A percentile compares a stretch with the other conserved stretches of the same genome.
These are phyloP conservation scores for Vandiemenella viatica DNA, from an alignment of 2,888 invertebrate genomes.

Conservation along the genomic window DNA sequence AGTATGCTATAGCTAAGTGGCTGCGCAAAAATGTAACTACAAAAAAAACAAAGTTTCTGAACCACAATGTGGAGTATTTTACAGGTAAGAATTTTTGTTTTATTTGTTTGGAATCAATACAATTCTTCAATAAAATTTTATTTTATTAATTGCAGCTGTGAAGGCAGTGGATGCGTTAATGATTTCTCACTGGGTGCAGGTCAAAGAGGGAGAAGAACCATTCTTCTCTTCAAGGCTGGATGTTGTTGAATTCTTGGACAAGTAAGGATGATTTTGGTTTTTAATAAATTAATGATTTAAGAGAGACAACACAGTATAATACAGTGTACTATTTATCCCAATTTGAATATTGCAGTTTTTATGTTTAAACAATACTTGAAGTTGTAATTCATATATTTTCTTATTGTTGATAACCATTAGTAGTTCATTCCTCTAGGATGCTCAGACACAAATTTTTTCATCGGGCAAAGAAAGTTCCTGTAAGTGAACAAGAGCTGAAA, in stretches of 20 bases:
- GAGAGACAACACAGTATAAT: not conserved
- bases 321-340: no score
- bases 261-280: conserved; percentile 23
- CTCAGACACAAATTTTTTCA: conserved; percentile 88
- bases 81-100: no score
- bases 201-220: conserved; percentile 42
- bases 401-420: no score
- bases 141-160: conserved; percentile 47
- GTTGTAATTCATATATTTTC: no score
- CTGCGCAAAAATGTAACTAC: conserved; percentile 83
- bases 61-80: conserved; percentile 94
- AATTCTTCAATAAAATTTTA: no score
- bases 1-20: conserved; percentile 88
- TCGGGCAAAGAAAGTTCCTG: conserved; percentile 76
- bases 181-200: conserved; percentile 75
- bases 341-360: no score
- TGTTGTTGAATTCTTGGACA: conserved; percentile 62
- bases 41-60: conserved; percentile 90
- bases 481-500: conserved; percentile 46
- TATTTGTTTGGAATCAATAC: no score
- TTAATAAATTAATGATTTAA: not conserved
- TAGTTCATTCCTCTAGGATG: conserved; percentile 38
- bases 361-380: no score
- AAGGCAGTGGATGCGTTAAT: conserved; percentile 86
- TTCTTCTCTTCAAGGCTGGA: conserved; percentile 70